Evolutionary conservation across 2,888 invertebrate genomes (phyloP).

Genomic region (Eupithecia subfuscata): DNA sequence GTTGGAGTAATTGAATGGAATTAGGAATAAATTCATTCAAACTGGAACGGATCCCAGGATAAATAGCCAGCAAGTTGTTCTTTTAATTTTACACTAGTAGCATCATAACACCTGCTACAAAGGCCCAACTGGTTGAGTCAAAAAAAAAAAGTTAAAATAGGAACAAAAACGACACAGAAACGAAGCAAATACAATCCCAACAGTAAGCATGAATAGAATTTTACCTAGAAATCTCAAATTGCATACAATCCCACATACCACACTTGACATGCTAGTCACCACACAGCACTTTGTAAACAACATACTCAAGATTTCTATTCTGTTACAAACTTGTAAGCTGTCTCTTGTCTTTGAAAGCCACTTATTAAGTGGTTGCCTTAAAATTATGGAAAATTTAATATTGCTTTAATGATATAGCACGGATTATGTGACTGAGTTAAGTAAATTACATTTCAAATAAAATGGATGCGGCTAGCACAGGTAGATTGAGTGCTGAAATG

Average conservation of each 20-base stretch:
- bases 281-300: slow-evolving; percentile 21
- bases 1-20: too few species aligned
- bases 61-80: background rate
- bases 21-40: too few species aligned
- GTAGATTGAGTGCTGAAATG: background rate
- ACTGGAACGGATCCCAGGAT: too few species aligned
- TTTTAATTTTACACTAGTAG: too few species aligned
- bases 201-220: background rate
- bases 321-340: slow-evolving; percentile 12
- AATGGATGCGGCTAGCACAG: background rate
- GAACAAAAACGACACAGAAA: background rate
- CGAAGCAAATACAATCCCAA: background rate
- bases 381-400: background rate
- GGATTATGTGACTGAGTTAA: background rate
- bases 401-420: background rate
- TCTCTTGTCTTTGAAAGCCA: background rate
- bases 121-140: too few species aligned
- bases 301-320: slow-evolving; percentile 15
- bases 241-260: slow-evolving; percentile 5
- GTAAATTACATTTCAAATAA: background rate
- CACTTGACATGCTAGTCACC: slow-evolving; percentile 26
- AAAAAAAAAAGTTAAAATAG: too few species aligned
- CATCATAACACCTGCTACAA: too few species aligned
- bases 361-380: background rate
- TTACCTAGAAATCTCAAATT: slow-evolving; percentile 30